These are phyloP conservation scores for Varanus komodoensis DNA, from an alignment of 2,113 vertebrate genomes.

Conservation along the genomic window DNA sequence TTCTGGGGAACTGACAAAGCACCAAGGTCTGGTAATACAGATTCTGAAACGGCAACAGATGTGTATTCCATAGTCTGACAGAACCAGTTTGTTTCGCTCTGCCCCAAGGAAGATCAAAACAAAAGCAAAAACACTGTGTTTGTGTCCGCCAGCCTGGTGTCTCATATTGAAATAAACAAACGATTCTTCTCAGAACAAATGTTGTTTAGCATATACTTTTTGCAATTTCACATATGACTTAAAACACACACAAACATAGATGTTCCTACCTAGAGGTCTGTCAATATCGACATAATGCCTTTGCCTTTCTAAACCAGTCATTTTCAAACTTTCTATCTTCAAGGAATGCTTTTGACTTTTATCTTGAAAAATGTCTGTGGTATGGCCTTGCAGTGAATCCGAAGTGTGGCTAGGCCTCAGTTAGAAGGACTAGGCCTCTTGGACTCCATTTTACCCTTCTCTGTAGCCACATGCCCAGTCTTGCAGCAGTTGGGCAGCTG, in stretches of 20 bases:
- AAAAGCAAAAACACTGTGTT: background rate
- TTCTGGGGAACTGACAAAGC: constrained; percentile 41
- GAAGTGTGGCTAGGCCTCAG: background rate
- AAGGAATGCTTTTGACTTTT: background rate
- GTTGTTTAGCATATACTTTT: background rate
- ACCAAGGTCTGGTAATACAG: constrained; percentile 26
- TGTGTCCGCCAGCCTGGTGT: background rate
- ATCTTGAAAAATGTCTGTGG: background rate
- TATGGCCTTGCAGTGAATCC: background rate
- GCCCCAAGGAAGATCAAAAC: constrained; percentile 18
- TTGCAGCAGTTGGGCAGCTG: background rate
- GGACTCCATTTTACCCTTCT: background rate
- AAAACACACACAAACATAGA: background rate
- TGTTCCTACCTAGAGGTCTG: background rate
- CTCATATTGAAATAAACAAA: background rate
- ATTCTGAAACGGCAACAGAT: constrained; percentile 23
- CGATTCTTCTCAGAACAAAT: constrained; percentile 12
- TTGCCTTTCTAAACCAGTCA: constrained; percentile 20
- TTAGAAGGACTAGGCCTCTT: background rate
- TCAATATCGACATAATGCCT: constrained; percentile 51
- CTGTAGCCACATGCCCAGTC: background rate
- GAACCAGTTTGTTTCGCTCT: background rate
- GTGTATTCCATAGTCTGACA: constrained; percentile 22
- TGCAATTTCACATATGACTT: background rate
- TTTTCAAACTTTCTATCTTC: background rate